phyloP scores from a whole-genome alignment of 2,797 vertebrate genomes.

The Champsocephalus esox region DNA sequence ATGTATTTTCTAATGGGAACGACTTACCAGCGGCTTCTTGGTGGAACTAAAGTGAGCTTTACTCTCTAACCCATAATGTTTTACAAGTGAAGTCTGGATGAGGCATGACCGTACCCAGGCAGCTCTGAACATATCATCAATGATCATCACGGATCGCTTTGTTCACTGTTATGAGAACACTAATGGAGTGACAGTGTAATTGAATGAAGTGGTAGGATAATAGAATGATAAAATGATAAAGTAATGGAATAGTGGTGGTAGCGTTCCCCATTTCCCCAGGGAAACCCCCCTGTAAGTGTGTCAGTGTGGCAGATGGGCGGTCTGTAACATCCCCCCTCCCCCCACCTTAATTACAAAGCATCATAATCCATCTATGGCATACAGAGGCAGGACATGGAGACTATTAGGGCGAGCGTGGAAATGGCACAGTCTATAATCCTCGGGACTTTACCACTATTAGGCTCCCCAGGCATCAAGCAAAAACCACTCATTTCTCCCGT shows the following conservation, averaged over 20 bases:
- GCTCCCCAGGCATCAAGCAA: conserved; percentile 67
- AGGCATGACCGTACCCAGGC: conserved; percentile 54
- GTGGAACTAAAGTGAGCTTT: conserved; percentile 21
- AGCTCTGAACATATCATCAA: conserved; percentile 72
- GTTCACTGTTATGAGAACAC: conserved; percentile 78
- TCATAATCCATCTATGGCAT: conserved; percentile 82
- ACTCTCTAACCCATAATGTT: conserved; percentile 32
- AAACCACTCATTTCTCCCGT: conserved; percentile 74
- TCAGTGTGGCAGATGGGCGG: conserved; percentile 85
- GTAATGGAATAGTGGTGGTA: conserved; percentile 75
- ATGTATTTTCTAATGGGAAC: background rate
- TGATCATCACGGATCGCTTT: conserved; percentile 78
- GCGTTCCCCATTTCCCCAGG: conserved; percentile 65
- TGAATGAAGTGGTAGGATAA: conserved; percentile 81
- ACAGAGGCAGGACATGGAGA: conserved; percentile 84
- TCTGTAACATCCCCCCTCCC: conserved; percentile 62
- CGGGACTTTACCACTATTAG: conserved; percentile 77
- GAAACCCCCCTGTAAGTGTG: conserved; percentile 82
- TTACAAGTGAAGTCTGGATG: conserved; percentile 40
- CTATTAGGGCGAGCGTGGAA: conserved; percentile 79
- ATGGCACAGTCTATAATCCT: conserved; percentile 78
- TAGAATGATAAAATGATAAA: conserved; percentile 83
- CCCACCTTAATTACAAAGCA: conserved; percentile 85
- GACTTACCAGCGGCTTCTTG: conserved; percentile 27
- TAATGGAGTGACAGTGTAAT: conserved; percentile 82